Evolutionary conservation across 2,797 vertebrate species (phyloP), one percentile per base, ranked within the genome.

Genomic region (Thamnophis elegans): DNA sequence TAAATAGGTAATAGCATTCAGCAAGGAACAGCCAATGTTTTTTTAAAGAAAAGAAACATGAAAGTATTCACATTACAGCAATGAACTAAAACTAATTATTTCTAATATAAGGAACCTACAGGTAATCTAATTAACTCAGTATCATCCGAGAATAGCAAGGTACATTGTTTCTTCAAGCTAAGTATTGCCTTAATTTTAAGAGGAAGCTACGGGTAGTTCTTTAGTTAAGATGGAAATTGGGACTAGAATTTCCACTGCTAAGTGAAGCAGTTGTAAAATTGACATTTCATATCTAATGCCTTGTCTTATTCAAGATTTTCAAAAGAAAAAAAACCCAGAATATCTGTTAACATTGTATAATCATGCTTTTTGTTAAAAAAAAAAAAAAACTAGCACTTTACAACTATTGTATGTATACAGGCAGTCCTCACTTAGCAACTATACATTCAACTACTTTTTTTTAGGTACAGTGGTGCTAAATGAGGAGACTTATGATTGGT

Each of bases 121-220:
- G 47, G 9, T 53, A 87, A 94, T 92, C 3, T 55, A 94, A 51
- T 54, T 85, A 60, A 94, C 1, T 5, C 73, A 92, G 86, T 91
- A 94, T 60, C 91, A 90, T 13, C 92, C 73, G 36, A 55, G 91
- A 86, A 88, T 13, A 87, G 54, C 91, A 91, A 90, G 6, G 90
- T 14, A 28, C 14, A 22, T 87, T 62, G 78, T 12, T 68, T 58
- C 60, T 54, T 89, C 42, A 85, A 90, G 86, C 87, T 92, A 93
- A 68, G 22, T 2, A 89, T 59, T 86, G 36, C 56, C 73, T 28
- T 1, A 0, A 0, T 89, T 73, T 42, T 47, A 82, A 85, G 53
- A 51, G 62, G 65, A 94, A 88, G 42, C 10, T n/a, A 25, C 0
- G 51, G 1, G 28, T 93, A 68, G 13, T 68, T n/a, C 65, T 32